Evolutionary conservation across 2,113 vertebrate genomes (phyloP).

Genomic region (Mus pahari): DNA sequence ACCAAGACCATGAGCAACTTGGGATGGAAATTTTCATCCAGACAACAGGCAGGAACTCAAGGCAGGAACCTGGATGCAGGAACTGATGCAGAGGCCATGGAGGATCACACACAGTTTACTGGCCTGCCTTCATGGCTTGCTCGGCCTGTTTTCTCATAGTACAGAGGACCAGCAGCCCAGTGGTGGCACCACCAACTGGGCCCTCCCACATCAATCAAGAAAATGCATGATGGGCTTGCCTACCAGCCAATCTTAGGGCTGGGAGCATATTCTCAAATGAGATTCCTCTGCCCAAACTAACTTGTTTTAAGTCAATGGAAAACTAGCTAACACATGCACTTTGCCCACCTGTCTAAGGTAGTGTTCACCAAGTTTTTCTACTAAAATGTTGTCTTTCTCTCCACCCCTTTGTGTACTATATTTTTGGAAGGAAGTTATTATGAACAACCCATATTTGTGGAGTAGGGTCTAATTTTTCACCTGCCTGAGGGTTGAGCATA

Average conservation of each 20-base stretch:
- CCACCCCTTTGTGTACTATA: background rate
- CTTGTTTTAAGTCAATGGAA: no score
- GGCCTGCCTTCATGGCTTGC: background rate
- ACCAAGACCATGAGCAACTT: background rate
- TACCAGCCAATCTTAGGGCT: background rate
- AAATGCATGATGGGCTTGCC: background rate
- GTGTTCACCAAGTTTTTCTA: background rate
- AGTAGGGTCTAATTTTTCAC: background rate
- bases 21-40: background rate
- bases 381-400: background rate
- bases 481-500: background rate
- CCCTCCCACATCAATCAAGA: background rate
- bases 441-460: background rate
- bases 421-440: constrained; percentile 28
- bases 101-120: background rate
- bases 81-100: background rate
- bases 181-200: background rate
- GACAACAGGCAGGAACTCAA: background rate
- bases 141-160: background rate
- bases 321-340: background rate
- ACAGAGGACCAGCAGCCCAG: background rate
- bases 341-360: background rate
- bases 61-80: background rate
- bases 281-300: background rate
- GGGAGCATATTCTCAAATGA: background rate